Evolutionary conservation across 2,888 invertebrate species (phyloP), one percentile per base, ranked within the genome.

Genomic region (Dioctria linearis): DNA sequence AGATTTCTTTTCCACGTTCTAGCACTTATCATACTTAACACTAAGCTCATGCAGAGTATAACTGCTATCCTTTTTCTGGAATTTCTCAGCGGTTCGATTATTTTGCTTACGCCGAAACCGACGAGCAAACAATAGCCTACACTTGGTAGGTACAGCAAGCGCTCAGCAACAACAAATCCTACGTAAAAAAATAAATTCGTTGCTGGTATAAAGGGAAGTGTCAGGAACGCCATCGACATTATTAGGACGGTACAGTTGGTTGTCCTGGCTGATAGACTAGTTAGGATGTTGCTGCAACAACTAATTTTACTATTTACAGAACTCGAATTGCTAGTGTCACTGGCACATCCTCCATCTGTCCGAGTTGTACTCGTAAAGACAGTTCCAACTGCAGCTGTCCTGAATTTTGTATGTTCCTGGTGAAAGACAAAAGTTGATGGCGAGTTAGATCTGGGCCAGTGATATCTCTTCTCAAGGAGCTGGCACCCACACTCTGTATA

Each of bases 151-250:
- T 98, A 99, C 83, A 99, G 91, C 84, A 98, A 94, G 83, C 98
- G 92, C 90, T 99, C 99, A 81, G 98, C 99, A 80, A 98, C 95
- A 84, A 99, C 98, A 90, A 99, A 99, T 73, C 99, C 99, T 82
- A 99, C 98, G 90, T 98, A 98, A 91, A 98, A 98, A 90, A 98
- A 94, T 85, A 98, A 90, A 91, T 99, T 99, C 85, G 96, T 95
- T 83, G 98, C 98, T 83, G 98, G 98, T 86, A 98, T 91, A 90
- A 98, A 98, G 82, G 98, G 98, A 85, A 98, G 91, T 84, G 95
- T 93, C 87, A 98, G 92, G 86, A 98, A 93, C 76, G 94, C 93
- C 83, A 94, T 90, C 84, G 93, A 92, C 89, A 93, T 91, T 82
- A 94, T 87, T 85, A 90, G 83, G 65, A 88, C 85, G 82, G 86